Evolutionary conservation across 1,140 invertebrate genomes (phyloP).

Genomic region (Choristoneura fumiferana): DNA sequence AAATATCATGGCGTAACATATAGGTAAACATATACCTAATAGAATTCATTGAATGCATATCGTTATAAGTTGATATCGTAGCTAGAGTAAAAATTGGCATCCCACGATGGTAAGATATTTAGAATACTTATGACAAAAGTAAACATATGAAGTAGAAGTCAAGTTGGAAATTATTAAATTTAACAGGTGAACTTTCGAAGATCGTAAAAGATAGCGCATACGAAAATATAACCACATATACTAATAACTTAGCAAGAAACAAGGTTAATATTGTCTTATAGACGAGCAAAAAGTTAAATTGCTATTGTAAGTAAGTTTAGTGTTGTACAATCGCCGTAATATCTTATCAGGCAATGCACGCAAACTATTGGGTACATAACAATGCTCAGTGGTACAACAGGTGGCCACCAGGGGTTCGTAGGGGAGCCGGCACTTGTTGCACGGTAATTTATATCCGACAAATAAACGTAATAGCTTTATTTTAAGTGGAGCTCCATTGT

Average conservation of each 20-base stretch:
- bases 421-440: slow-evolving; percentile 59
- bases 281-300: slow-evolving; percentile 11
- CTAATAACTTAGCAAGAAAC: background rate
- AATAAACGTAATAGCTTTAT: slow-evolving; percentile 28
- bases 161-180: no score
- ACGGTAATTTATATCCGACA: slow-evolving; percentile 27
- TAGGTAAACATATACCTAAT: no score
- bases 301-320: slow-evolving; percentile 11
- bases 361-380: slow-evolving; percentile 12
- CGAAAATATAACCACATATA: background rate
- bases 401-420: slow-evolving; percentile 40
- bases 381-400: slow-evolving; percentile 43
- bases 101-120: no score
- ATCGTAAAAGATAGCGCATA: background rate
- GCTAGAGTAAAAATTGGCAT: no score
- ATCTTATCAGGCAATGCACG: slow-evolving; percentile 17
- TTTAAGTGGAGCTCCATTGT: slow-evolving; percentile 12
- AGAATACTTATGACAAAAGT: no score
- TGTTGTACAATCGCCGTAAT: slow-evolving; percentile 6
- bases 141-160: no score
- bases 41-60: no score
- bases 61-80: no score
- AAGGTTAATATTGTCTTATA: slow-evolving; percentile 18
- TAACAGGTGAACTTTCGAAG: background rate
- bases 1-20: no score